These are phyloP conservation scores for Drosophila meridionalis DNA, from an alignment of 2,888 invertebrate species.

Conservation along the genomic window DNA sequence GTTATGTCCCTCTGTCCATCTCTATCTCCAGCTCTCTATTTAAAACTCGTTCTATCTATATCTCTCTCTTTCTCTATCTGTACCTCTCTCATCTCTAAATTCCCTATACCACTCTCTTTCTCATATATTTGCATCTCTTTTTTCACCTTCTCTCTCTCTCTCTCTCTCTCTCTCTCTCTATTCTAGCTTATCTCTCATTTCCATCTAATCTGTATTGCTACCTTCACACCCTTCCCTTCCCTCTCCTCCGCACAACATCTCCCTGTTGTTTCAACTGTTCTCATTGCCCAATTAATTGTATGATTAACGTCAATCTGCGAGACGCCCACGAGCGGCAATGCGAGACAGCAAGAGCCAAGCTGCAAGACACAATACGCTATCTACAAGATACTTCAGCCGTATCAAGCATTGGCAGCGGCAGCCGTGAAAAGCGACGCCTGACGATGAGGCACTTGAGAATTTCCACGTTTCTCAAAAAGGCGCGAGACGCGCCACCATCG, in stretches of 20 bases:
- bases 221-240: neutral
- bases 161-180: no score
- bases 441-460: conserved; percentile 62
- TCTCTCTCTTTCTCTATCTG: no score
- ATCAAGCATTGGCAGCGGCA: conserved; percentile 11
- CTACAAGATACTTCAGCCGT: conserved; percentile 26
- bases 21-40: no score
- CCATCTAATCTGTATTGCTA: neutral
- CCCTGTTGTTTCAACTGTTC: conserved; percentile 14
- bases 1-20: no score
- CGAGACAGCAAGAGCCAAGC: conserved; percentile 11
- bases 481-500: conserved; percentile 12
- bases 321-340: conserved; percentile 8
- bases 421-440: conserved; percentile 44
- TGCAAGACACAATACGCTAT: conserved; percentile 7
- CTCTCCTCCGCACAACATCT: neutral
- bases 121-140: neutral
- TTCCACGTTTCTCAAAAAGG: conserved; percentile 32
- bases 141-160: neutral
- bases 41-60: no score
- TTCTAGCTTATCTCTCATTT: neutral
- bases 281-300: conserved; percentile 68
- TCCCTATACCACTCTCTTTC: neutral
- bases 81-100: no score
- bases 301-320: conserved; percentile 74